These are phyloP conservation scores for Armadillidium nasatum DNA, from an alignment of 1,140 invertebrate species.

Conservation along the genomic window DNA sequence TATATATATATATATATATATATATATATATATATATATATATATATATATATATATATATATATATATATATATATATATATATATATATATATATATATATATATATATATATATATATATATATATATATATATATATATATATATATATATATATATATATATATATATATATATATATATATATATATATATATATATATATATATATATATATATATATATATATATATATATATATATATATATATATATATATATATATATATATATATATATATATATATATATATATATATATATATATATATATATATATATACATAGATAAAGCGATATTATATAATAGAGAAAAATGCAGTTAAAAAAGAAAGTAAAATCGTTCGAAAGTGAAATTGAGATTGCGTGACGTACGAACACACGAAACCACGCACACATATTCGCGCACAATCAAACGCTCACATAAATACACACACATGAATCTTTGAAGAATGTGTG, in stretches of 20 bases:
- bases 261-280: too few species aligned
- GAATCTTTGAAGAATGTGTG: too few species aligned
- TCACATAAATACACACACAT: too few species aligned
- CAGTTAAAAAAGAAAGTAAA: too few species aligned
- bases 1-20: slow-evolving; percentile 7
- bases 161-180: neutral
- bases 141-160: neutral
- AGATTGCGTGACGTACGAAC: too few species aligned
- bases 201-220: neutral
- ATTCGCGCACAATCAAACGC: too few species aligned
- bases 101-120: slow-evolving; percentile 14
- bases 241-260: neutral
- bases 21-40: neutral
- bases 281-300: too few species aligned
- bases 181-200: slow-evolving; percentile 1
- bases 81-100: neutral
- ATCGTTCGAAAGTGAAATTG: too few species aligned
- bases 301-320: too few species aligned
- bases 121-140: slow-evolving; percentile 14
- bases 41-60: slow-evolving; percentile 14
- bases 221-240: slow-evolving; percentile 5
- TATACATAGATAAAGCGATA: too few species aligned
- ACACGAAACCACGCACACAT: too few species aligned
- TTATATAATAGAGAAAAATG: too few species aligned
- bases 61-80: slow-evolving; percentile 11